These are phyloP conservation scores for Fulica atra DNA, from an alignment of 2,113 vertebrate species.

Conservation along the genomic window DNA sequence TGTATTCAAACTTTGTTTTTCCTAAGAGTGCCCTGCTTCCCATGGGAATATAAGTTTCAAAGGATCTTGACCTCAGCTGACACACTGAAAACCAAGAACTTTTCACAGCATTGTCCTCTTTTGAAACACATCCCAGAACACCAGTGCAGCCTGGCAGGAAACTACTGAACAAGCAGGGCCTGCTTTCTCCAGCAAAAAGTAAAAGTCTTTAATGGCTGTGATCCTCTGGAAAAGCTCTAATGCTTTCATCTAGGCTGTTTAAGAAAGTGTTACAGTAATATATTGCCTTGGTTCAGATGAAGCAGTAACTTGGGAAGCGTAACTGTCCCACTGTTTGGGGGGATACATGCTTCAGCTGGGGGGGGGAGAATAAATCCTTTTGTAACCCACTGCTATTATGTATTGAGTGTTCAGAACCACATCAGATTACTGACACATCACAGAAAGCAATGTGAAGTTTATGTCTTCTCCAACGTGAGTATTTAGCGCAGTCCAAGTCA, in stretches of 20 bases:
- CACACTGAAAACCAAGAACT: conserved; percentile 24
- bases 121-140: conserved; percentile 38
- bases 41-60: conserved; percentile 25
- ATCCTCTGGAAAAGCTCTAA: conserved; percentile 9
- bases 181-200: conserved; percentile 36
- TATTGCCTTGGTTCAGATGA: not conserved
- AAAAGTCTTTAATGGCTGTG: not conserved
- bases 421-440: not conserved
- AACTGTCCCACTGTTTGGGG: not conserved
- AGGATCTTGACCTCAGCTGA: conserved; percentile 22
- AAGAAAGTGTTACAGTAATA: not conserved
- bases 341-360: rapidly evolving
- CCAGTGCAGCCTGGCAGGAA: conserved; percentile 8
- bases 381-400: not conserved
- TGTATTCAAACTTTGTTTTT: not conserved
- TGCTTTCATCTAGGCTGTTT: not conserved
- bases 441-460: not conserved
- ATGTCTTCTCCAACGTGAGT: not conserved
- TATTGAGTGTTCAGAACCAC: not conserved
- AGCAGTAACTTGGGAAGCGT: not conserved
- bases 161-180: not conserved
- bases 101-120: conserved; percentile 36
- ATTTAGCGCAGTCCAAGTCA: not conserved
- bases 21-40: conserved; percentile 5
- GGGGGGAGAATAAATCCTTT: not conserved